These are phyloP conservation scores for Dicyrtomina minuta DNA, from an alignment of 2,888 invertebrate genomes.

Conservation along the genomic window DNA sequence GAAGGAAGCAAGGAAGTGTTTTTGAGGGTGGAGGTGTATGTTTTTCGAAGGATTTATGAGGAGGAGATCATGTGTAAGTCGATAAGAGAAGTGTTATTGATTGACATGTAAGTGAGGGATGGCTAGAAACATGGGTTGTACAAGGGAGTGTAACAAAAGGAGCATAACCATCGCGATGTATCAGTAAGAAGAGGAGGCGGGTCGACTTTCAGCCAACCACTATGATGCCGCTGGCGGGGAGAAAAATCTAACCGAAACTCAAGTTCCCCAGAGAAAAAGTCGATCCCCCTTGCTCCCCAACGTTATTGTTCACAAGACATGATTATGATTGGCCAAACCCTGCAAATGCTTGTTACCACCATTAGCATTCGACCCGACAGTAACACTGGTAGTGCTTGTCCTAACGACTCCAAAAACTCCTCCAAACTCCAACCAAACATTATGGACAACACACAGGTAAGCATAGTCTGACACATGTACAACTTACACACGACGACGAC, in stretches of 20 bases:
- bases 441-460: slow-evolving; percentile 45
- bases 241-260: slow-evolving; percentile 43
- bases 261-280: slow-evolving; percentile 47
- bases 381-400: slow-evolving; percentile 50
- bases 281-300: slow-evolving; percentile 40
- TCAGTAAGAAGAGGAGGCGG: slow-evolving; percentile 46
- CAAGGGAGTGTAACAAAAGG: slow-evolving; percentile 53
- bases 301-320: slow-evolving; percentile 53
- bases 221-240: slow-evolving; percentile 51
- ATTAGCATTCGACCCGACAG: slow-evolving; percentile 52
- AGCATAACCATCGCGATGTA: slow-evolving; percentile 52
- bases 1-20: slow-evolving; percentile 25
- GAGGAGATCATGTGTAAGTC: slow-evolving; percentile 43
- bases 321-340: slow-evolving; percentile 54
- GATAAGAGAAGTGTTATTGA: slow-evolving; percentile 48
- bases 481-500: slow-evolving; percentile 14
- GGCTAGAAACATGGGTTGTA: slow-evolving; percentile 51
- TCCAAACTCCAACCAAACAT: slow-evolving; percentile 38
- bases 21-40: slow-evolving; percentile 31
- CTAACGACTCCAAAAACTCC: slow-evolving; percentile 44
- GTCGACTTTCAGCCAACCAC: slow-evolving; percentile 47
- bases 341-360: slow-evolving; percentile 53
- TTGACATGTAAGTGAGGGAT: slow-evolving; percentile 53
- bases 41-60: slow-evolving; percentile 38
- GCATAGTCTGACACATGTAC: slow-evolving; percentile 35